Base-by-base conservation (phyloP, 2,797 vertebrate species). In the Macrochelys suwanniensis region DNA sequence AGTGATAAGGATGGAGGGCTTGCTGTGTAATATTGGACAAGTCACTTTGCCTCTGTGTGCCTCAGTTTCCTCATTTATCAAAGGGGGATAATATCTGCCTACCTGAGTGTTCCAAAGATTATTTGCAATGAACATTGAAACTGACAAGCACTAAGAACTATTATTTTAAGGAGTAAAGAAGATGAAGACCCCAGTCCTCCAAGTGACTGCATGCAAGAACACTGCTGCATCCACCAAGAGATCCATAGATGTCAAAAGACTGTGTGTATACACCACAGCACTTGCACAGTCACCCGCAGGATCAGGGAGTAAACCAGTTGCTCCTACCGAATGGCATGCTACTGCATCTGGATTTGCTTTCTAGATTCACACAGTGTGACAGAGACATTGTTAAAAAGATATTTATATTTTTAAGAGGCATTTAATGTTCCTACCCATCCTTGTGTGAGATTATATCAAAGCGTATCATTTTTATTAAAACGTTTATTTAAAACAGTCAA, bases 1-100 rank as follows among this genome's bases (percentile, higher is more conserved):
- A 50, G 31, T 33, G 87, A 17, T 17, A 76, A 97, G 91, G 68
- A 89, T 54, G 82, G 96, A 95, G 87, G n/a, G 17, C 17, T 7
- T 59, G 23, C 25, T 13, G 33, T 9, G 80, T 45, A 11, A 37
- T 45, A 76, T 21, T 53, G 84, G 33, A 92, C 42, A 94, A 82
- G 33, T 7, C 59, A 57, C 42, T 4, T n/a, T 61, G 65, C 1
- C 91, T 23, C 74, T 59, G 82, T 5, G 16, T 31, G 68, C 31
- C n/a, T 91, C 6, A 0, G 61, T 80, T 84, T 90, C 61, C 77
- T 87, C 49, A n/a, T 0, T 1, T 25, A 42, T 65, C 89, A 90
- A 80, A 87, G 0, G 0, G 56, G 84, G 91, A 85, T 11, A 59
- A 31, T 85, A 88, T 28, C 88, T 42, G 2, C 26, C 65, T 68